These are phyloP conservation scores for Mythimna ferrago DNA, from an alignment of 2,888 invertebrate species.

Conservation along the genomic window DNA sequence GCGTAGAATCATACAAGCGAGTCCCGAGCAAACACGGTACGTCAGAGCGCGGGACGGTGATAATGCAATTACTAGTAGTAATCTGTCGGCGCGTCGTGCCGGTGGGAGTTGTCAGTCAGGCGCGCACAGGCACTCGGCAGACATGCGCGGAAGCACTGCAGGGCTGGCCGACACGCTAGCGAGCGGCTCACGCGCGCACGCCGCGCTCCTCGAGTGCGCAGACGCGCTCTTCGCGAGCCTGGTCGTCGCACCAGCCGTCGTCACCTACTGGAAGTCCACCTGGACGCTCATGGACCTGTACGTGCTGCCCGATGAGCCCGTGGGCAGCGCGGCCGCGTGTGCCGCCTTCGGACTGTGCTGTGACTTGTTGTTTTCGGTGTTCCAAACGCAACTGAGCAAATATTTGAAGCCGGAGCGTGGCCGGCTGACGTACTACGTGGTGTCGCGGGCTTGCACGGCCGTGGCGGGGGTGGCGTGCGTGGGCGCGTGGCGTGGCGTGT, in stretches of 20 bases:
- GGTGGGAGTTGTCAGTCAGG: constrained; percentile 75
- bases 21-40: constrained; percentile 58
- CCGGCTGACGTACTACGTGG: constrained; percentile 92
- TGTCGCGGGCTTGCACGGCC: constrained; percentile 94
- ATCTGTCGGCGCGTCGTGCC: constrained; percentile 77
- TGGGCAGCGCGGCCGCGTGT: constrained; percentile 92
- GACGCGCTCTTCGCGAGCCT: constrained; percentile 94
- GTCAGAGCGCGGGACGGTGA: constrained; percentile 82
- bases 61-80: constrained; percentile 86
- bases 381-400: constrained; percentile 91
- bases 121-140: constrained; percentile 69
- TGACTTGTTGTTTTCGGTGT: constrained; percentile 92
- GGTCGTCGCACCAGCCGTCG: constrained; percentile 95
- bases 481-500: constrained; percentile 96
- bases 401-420: constrained; percentile 92
- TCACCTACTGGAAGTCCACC: constrained; percentile 96
- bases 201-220: constrained; percentile 91
- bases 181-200: constrained; percentile 87
- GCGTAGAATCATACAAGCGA: constrained; percentile 51
- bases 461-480: constrained; percentile 95
- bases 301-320: constrained; percentile 91
- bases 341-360: constrained; percentile 93
- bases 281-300: constrained; percentile 95
- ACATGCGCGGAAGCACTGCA: constrained; percentile 93
- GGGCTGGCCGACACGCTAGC: constrained; percentile 92